Evolutionary conservation across 1,140 invertebrate species (phyloP), one percentile per base, ranked within the genome.

Genomic region (Batillaria attramentaria): DNA sequence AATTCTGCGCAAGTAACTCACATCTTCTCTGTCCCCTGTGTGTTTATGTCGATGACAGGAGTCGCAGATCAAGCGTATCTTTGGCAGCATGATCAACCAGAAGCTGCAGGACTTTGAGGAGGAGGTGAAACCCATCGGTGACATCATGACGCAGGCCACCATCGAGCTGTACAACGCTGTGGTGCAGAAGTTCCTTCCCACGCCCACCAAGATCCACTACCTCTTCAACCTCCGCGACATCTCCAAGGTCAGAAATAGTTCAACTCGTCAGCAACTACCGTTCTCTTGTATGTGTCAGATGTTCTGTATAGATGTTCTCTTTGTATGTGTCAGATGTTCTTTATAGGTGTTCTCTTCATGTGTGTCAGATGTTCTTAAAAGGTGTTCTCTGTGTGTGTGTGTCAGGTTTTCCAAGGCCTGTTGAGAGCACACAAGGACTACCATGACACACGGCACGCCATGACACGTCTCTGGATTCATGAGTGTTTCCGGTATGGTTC

Each of bases 121-220:
- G 85, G 95, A 96, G 87, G 94, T 96, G 16, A 95, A 95, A 87
- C 91, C 93, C 66, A 83, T 91, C 81, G 93, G 92, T 2, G 91
- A 93, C 65, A 89, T 92, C 5, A 91, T 95, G 77, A 94, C 93
- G 10, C 84, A 91, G 72, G 94, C 95, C 3, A 95, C 95, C 0
- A 93, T 97, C 79, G 93, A 94, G 80, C 90, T 96, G 80, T 97
- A 96, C 86, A 93, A 94, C 85, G 92, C 92, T 76, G 94, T 96
- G 0, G 91, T 93, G 3, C 87, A 87, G 3, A 94, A 94, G 85
- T 94, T 97, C 92, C 87, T 97, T 62, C 96, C 96, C 1, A 97
- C 95, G 3, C 96, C 96, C 0, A 93, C 94, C 46, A 97, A 97
- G 88, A 96, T 96, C 84, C 96, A 97, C 89, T 97, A 97, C 84